phyloP scores from a whole-genome alignment of 2,888 invertebrate genomes.

The Trichacis sp. region DNA sequence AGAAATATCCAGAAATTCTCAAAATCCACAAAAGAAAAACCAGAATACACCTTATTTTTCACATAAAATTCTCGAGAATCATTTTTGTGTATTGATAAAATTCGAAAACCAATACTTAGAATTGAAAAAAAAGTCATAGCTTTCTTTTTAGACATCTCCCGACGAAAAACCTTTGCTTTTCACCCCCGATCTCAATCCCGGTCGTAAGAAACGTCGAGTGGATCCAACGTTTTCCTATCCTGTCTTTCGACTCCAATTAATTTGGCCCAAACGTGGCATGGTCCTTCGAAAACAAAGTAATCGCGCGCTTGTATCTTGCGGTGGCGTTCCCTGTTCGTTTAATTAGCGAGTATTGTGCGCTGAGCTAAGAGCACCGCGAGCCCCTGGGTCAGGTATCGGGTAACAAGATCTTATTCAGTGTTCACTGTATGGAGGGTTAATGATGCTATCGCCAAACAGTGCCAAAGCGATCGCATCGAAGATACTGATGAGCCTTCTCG shows the following conservation, averaged over 20 bases:
- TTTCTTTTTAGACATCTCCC: too few relatives aligned
- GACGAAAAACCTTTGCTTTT: too few relatives aligned
- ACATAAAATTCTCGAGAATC: too few relatives aligned
- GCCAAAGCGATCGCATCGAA: conserved; percentile 68
- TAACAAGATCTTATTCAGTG: conserved; percentile 68
- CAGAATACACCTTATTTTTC: too few relatives aligned
- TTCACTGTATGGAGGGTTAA: conserved; percentile 62
- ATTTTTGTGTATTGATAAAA: too few relatives aligned
- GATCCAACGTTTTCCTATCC: not conserved
- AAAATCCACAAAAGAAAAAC: too few relatives aligned
- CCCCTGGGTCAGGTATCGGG: conserved; percentile 61
- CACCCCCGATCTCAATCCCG: too few relatives aligned
- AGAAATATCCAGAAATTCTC: too few relatives aligned
- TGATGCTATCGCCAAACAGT: conserved; percentile 69
- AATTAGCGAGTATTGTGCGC: conserved; percentile 68
- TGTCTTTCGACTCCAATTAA: conserved; percentile 60
- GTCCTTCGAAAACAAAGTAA: conserved; percentile 66
- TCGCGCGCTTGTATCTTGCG: conserved; percentile 63
- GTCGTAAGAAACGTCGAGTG: not conserved
- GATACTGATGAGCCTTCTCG: conserved; percentile 54
- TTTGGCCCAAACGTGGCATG: conserved; percentile 57
- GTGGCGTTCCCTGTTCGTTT: conserved; percentile 63
- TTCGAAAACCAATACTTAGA: too few relatives aligned
- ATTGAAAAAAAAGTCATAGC: too few relatives aligned
- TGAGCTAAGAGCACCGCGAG: conserved; percentile 46